phyloP scores from a whole-genome alignment of 2,888 invertebrate species.

The Megaustenia siamemsis region DNA sequence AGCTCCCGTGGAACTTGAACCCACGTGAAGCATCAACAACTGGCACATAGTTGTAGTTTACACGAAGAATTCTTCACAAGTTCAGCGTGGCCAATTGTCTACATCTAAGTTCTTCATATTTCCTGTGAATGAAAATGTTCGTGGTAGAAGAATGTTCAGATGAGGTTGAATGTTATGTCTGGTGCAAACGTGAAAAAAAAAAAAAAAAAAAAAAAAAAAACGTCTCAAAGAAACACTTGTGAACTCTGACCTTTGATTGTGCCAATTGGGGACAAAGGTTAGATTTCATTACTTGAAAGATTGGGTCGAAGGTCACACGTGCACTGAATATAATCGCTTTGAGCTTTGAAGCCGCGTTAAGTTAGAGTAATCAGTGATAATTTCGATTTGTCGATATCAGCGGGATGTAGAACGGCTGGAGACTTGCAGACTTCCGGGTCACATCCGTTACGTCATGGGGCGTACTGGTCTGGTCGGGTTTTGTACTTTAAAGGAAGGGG shows the following conservation, averaged over 20 bases:
- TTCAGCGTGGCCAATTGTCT: background rate
- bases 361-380: slow-evolving; percentile 7
- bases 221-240: slow-evolving; percentile 19
- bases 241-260: slow-evolving; percentile 27
- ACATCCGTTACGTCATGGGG: slow-evolving; percentile 4
- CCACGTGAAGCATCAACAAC: background rate
- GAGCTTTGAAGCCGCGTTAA: background rate
- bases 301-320: background rate
- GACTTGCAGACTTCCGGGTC: background rate
- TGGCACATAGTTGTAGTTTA: background rate
- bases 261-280: background rate
- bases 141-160: background rate
- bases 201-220: background rate
- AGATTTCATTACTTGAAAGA: slow-evolving; percentile 23
- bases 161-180: too few relatives aligned
- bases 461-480: background rate
- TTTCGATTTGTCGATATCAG: background rate
- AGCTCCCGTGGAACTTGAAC: background rate
- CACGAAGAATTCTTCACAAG: slow-evolving; percentile 16
- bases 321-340: background rate
- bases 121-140: background rate
- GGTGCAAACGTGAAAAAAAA: too few relatives aligned
- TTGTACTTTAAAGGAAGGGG: background rate
- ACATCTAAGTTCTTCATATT: background rate
- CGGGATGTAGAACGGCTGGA: background rate